Evolutionary conservation across 2,113 vertebrate species (phyloP).

Genomic region (Daphoenositta chrysoptera): DNA sequence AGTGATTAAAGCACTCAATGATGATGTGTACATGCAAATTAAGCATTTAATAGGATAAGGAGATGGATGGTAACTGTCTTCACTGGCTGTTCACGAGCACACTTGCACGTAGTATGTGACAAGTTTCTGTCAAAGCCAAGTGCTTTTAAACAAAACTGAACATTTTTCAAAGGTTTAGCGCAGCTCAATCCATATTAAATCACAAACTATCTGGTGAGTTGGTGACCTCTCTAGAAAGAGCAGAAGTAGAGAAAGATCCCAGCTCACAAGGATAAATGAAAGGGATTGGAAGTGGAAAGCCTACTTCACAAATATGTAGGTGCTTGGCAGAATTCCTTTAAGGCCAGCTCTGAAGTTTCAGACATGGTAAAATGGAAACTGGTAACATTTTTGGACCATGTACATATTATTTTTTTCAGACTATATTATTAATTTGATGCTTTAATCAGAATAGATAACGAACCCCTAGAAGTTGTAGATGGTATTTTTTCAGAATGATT

Average conservation of each 20-base stretch:
- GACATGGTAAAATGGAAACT: background rate
- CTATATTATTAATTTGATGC: background rate
- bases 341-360: background rate
- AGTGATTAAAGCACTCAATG: background rate
- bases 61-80: background rate
- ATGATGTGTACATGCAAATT: background rate
- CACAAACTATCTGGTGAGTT: background rate
- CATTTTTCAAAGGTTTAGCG: background rate
- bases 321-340: background rate
- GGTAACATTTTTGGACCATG: background rate
- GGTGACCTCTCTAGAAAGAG: no score
- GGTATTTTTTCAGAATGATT: background rate
- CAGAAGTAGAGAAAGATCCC: background rate
- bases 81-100: background rate
- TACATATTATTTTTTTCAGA: background rate
- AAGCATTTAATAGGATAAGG: background rate
- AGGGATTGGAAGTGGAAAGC: background rate
- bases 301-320: background rate
- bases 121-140: background rate
- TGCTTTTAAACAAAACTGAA: background rate
- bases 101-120: background rate
- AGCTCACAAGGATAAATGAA: background rate
- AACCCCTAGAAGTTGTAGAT: background rate
- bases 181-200: background rate
- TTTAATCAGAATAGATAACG: background rate